Evolutionary conservation across 2,797 vertebrate genomes (phyloP), one percentile per base, ranked within the genome.

Genomic region (Ptychobarbus kaznakovi): DNA sequence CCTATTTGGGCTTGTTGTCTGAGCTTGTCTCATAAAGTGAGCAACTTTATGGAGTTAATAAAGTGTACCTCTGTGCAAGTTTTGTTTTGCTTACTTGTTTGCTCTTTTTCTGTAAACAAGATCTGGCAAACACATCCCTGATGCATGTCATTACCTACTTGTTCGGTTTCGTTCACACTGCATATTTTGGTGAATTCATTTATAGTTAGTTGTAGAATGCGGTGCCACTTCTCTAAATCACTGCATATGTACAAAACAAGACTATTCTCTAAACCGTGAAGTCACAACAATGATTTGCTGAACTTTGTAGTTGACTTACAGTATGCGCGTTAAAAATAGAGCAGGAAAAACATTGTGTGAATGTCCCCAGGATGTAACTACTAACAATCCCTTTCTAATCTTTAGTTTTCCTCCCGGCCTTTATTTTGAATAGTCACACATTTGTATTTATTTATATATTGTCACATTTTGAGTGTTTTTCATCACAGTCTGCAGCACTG

Each of bases 401-500:
- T 35, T 66, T 66, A 18, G 35, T 35, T 66, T 16, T 16, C 75
- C 12, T 16, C 28, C 75, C 12, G 10, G 2, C 35, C 13, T 61
- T 11, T 16, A 61, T 40, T 77, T 77, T 16, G 25, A 58, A 58
- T 58, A 4, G 3, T 8, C 35, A 58, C n/a, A 49, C 11, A 63
- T 13, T 61, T 8, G n/a, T n/a, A 9, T 58, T 40, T 4, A 22
- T n/a, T n/a, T n/a, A n/a, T n/a, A n/a, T n/a, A n/a, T 74, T 32
- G 44, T 32, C 66, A 81, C 5, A 15, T 42, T 25, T 22, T 53
- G 15, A 40, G 66, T 4, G 6, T 56, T 81, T 81, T 73, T 16
- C 42, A n/a, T 81, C 46, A 40, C n/a, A 28, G 68, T 20, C 68
- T 82, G 16, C n/a, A 82, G 51, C 25, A 38, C 6, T 28, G 66